Percentiles rank a stretch among this genome's conserved stretches.
phyloP scores from a whole-genome alignment of 2,888 invertebrate genomes.

The Herminia tarsipennalis region DNA sequence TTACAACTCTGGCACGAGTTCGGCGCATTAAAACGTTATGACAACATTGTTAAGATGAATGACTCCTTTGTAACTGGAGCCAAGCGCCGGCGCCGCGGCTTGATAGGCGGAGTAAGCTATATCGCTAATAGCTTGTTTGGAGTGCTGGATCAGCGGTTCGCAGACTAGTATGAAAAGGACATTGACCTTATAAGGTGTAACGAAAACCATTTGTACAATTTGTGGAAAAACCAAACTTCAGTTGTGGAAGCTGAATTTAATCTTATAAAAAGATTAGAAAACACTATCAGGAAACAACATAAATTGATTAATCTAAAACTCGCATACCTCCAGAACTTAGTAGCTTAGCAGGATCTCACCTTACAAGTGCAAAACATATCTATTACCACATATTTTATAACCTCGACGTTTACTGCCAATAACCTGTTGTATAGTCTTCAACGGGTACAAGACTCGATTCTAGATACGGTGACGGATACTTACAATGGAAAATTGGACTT shows the following conservation, averaged over 20 bases:
- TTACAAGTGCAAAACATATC: background rate
- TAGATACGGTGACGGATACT: constrained; percentile 10
- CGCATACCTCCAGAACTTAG: no score
- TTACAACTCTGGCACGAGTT: background rate
- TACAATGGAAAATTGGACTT: constrained; percentile 12
- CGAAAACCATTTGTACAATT: background rate
- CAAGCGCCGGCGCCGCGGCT: constrained; percentile 10
- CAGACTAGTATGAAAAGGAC: constrained; percentile 19
- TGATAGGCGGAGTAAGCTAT: constrained; percentile 22
- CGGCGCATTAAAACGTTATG: background rate
- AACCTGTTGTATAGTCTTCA: background rate
- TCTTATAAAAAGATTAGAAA: constrained; percentile 8
- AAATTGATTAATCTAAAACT: constrained; percentile 6
- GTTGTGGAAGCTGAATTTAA: constrained; percentile 10
- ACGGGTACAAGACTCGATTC: constrained; percentile 1
- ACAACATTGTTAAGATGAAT: background rate
- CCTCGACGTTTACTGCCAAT: background rate
- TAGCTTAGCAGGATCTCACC: background rate
- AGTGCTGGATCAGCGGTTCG: constrained; percentile 21
- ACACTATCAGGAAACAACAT: background rate
- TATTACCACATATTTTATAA: background rate
- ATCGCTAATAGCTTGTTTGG: constrained; percentile 25
- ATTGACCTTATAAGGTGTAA: constrained; percentile 10
- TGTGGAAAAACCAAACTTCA: constrained; percentile 12
- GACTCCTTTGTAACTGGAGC: background rate